A percentile compares a stretch with the other conserved stretches of the same genome.
Conservation (phyloP, 2,797 vertebrate genomes). For the Onychomys arenicola region DNA sequence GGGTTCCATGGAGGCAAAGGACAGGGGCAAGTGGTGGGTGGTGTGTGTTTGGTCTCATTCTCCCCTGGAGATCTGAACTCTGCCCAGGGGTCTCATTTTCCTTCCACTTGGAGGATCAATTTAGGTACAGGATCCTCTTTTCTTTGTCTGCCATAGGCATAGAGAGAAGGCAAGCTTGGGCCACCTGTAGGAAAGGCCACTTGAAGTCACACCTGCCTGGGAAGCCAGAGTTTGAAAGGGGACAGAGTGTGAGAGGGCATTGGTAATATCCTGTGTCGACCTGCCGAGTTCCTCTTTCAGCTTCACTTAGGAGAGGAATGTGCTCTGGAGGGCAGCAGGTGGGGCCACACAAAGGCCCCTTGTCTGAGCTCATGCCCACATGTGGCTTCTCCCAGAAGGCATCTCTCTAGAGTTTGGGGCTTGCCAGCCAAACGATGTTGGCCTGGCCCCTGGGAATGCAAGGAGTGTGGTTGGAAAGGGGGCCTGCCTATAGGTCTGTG, state of each 20-base stretch:
- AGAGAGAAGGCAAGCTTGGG: constrained; percentile 46
- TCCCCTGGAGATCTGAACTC: background rate
- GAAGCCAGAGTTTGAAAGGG: constrained; percentile 75
- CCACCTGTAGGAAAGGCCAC: constrained; percentile 80
- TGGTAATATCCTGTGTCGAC: constrained; percentile 80
- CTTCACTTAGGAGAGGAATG: constrained; percentile 82
- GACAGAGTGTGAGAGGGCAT: constrained; percentile 78
- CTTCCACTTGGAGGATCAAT: background rate
- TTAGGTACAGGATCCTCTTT: background rate
- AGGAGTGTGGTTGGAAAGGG: background rate
- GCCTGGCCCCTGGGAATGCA: background rate
- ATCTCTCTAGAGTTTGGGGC: constrained; percentile 12
- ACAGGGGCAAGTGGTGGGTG: background rate
- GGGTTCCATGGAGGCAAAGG: background rate
- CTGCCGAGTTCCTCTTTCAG: constrained; percentile 77
- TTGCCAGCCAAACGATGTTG: background rate
- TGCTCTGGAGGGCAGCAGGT: constrained; percentile 81
- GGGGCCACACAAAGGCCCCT: constrained; percentile 80
- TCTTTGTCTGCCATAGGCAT: constrained; percentile 55
- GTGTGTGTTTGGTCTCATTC: background rate
- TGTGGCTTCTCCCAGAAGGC: constrained; percentile 58
- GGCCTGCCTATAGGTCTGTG: background rate
- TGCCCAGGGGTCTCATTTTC: background rate
- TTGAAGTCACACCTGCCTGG: constrained; percentile 81
- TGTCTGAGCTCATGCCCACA: constrained; percentile 77